Evolutionary conservation across 2,888 invertebrate genomes (phyloP), one percentile per base, ranked within the genome.

Genomic region (Dermolepida albohirtum): DNA sequence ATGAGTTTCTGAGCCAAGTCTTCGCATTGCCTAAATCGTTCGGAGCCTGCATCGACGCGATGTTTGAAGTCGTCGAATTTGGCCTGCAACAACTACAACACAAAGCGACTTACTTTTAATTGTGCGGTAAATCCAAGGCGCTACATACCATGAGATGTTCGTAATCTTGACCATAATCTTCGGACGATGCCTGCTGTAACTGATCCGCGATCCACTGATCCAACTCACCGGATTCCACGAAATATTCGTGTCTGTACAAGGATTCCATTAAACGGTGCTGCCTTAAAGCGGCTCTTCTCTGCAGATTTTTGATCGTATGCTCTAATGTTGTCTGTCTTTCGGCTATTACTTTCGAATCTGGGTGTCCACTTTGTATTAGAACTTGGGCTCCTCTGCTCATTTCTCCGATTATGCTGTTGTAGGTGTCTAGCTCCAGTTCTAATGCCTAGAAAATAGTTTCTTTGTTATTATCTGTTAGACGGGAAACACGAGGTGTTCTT

Each of bases 41-140:
- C 96, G 0, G 93, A 91, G 0, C 96, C 96, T 17, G 93, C 91
- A 79, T 96, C 95, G 5, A 97, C 94, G 52, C 93, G 89, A 79
- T 94, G 94, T 70, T 96, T 95, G 63, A 97, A 90, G 80, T 97
- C 97, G 74, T 96, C 95, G 81, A 97, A 97, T 82, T 96, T 96
- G 40, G 92, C 92, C 80, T 94, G 92, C 34, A 97, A 83, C 67
- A 94, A 86, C 90, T 92, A 78, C 69, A 70, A 55, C 27, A 49
- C 55, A 52, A 62, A 34, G 39, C 44, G 44, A 51, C 4, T 22
- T 14, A 64, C 51, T 55, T n/a, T 59, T 50, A 10, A 51, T 16
- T 27, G n/a, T 10, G 0, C n/a, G 8, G n/a, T 10, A 47, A 47
- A 47, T 47, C 5, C 1, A 8, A 27, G n/a, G 29, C 16, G 17